Percentiles rank a stretch among this genome's conserved stretches.
Conservation (phyloP, 2,888 invertebrate genomes). For the Hemicrepidius hirtus region DNA sequence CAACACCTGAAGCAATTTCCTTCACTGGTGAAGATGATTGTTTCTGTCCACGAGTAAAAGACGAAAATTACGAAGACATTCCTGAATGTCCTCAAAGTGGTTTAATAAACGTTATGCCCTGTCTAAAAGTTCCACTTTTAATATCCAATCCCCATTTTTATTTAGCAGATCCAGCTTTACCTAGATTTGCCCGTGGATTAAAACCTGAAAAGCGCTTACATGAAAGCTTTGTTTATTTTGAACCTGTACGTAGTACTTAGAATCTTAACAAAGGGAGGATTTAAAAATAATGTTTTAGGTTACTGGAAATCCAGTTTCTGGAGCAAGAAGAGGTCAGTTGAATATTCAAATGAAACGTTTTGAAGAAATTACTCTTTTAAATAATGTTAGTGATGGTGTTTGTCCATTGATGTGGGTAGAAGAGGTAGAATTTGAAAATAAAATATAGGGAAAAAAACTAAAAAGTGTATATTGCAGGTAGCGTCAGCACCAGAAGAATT, state of each 20-base stretch:
- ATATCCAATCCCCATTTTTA: conserved; percentile 81
- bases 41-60: conserved; percentile 73
- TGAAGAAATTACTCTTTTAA: conserved; percentile 71
- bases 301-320: conserved; percentile 75
- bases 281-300: too few species aligned
- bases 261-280: too few species aligned
- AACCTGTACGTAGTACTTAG: conserved; percentile 73
- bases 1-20: conserved; percentile 71
- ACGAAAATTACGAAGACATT: conserved; percentile 72
- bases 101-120: conserved; percentile 73
- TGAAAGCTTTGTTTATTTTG: conserved; percentile 76
- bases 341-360: conserved; percentile 74
- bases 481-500: conserved; percentile 62
- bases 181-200: conserved; percentile 74
- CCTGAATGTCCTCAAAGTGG: conserved; percentile 75
- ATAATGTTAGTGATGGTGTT: conserved; percentile 74
- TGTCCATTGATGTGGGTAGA: conserved; percentile 78
- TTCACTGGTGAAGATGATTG: conserved; percentile 73
- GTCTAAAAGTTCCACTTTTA: conserved; percentile 77
- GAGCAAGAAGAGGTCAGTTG: conserved; percentile 75
- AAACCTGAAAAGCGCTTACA: conserved; percentile 75
- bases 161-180: conserved; percentile 74
- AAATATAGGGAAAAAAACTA: background rate
- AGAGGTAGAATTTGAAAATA: conserved; percentile 71
- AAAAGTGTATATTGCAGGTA: conserved; percentile 53